Conservation (phyloP, 2,797 vertebrate species). For the Acipenser ruthenus region DNA sequence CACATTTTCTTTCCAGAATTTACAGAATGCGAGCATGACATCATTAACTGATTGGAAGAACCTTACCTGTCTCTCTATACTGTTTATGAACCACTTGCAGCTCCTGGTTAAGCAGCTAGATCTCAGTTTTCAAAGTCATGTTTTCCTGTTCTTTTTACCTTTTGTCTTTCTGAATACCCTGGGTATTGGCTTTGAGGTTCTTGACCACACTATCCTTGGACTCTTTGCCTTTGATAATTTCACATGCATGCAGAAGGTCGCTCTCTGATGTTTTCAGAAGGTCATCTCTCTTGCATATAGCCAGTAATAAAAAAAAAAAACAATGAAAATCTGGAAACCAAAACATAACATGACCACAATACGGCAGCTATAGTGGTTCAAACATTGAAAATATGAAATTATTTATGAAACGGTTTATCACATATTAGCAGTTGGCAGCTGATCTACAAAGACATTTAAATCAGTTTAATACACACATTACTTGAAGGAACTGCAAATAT, state of each 20-base stretch:
- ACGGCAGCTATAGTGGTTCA: too few relatives aligned
- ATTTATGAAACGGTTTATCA: too few relatives aligned
- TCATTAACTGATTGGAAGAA: neutral
- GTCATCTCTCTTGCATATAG: conserved; percentile 51
- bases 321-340: too few relatives aligned
- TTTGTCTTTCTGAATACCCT: conserved; percentile 36
- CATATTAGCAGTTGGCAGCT: too few relatives aligned
- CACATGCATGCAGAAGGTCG: conserved; percentile 45
- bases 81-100: conserved; percentile 39
- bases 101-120: conserved; percentile 43
- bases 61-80: conserved; percentile 40
- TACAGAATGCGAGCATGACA: neutral
- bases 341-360: too few relatives aligned
- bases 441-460: too few relatives aligned
- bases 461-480: too few relatives aligned
- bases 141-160: conserved; percentile 38
- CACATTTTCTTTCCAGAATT: neutral
- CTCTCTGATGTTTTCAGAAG: conserved; percentile 46
- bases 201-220: conserved; percentile 42
- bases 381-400: too few relatives aligned
- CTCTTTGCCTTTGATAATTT: conserved; percentile 45
- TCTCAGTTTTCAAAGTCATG: conserved; percentile 38
- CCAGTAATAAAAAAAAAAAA: conserved; percentile 49
- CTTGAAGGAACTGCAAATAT: too few relatives aligned
- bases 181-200: conserved; percentile 44